phyloP scores from a whole-genome alignment of 2,797 vertebrate species.

The Notolepis coatsorum region DNA sequence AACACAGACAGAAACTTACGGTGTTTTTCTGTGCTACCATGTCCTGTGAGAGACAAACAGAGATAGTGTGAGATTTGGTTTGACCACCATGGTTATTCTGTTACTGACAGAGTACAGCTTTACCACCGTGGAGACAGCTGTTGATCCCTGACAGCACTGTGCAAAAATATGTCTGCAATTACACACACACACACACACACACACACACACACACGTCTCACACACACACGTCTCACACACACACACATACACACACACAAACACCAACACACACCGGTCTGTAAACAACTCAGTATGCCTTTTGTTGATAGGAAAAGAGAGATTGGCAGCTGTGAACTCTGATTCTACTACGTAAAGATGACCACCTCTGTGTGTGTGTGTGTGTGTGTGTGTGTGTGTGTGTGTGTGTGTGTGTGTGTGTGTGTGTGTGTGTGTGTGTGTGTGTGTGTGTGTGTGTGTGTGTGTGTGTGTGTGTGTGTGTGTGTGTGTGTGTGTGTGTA shows the following conservation, averaged over 20 bases:
- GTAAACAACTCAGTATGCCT: conserved; percentile 21
- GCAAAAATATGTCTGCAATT: too few species aligned
- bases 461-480: conserved; percentile 3
- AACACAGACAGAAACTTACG: conserved; percentile 85
- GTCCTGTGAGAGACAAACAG: conserved; percentile 79
- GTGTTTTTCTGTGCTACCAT: conserved; percentile 96
- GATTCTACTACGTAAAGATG: background rate
- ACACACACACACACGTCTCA: background rate
- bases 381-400: background rate
- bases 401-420: conserved; percentile 1
- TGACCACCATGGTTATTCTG: too few species aligned
- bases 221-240: conserved; percentile 16
- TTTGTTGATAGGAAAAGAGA: conserved; percentile 19
- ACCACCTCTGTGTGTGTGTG: background rate
- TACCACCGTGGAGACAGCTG: conserved; percentile 31
- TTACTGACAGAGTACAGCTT: background rate
- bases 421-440: background rate
- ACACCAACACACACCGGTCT: conserved; percentile 13
- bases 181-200: background rate
- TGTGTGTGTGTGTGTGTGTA: conserved; percentile 61
- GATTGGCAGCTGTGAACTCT: conserved; percentile 10
- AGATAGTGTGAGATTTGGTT: conserved; percentile 23
- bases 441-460: background rate
- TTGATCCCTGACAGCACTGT: background rate
- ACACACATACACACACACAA: conserved; percentile 19